Base-by-base conservation (phyloP, 2,888 invertebrate species). In the Dryadula phaetusa region DNA sequence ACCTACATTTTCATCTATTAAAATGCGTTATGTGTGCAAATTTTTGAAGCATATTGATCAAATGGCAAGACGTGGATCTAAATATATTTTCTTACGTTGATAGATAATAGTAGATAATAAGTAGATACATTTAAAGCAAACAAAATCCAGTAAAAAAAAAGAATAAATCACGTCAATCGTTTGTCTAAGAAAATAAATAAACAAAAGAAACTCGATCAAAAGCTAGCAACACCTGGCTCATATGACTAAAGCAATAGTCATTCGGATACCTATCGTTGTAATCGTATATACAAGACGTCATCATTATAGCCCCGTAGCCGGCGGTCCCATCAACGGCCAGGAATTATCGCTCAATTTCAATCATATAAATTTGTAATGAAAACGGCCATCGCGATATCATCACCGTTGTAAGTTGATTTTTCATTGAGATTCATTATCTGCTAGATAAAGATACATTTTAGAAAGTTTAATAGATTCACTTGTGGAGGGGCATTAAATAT, bases 261-360 rank as follows among this genome's bases (percentile, higher is more conserved):
- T 64, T 58, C 20, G 58, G 25, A 46, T 64, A 54, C 46, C 20
- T 64, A 49, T 54, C 53, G 49, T 46, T 81, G 88, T 87, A 86
- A 86, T 84, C 85, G 80, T 85, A 86, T 79, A 79, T 85, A 83
- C 83, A 68, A 67, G 67, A 77, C 78, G 79, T 83, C 82, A 81
- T 86, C 82, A 85, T 84, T 83, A 85, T 79, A 67, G 76, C 74
- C 76, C 56, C 70, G 69, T 70, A 71, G 77, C 76, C 81, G 85
- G 83, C 81, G 79, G 84, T 82, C 83, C 82, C 79, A 75, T 79
- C 79, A 76, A 74, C 76, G 74, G 74, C 74, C 69, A 81, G 81
- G 78, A 84, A 79, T 85, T 88, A 89, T 87, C 79, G 83, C 85
- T 88, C 87, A 88, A 88, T 88, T 85, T 77, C 74, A 76, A 78